Conservation (phyloP, 2,888 invertebrate species). For the Odontocerum albicorne region DNA sequence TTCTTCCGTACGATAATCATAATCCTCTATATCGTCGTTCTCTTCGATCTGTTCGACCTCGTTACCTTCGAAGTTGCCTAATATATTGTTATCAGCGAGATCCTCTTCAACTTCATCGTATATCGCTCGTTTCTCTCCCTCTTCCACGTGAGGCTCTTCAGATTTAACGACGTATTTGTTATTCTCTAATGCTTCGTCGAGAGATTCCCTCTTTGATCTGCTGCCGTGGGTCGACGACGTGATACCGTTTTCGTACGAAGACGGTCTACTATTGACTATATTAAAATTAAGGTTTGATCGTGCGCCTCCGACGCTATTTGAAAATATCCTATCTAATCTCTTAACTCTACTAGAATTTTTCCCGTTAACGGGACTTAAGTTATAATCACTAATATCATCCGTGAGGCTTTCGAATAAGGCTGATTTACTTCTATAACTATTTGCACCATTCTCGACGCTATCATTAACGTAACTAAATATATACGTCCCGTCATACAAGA, state of each 20-base stretch:
- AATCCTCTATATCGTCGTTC: constrained; percentile 39
- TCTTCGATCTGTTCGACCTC: constrained; percentile 22
- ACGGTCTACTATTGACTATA: background rate
- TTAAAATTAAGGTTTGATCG: too few relatives aligned
- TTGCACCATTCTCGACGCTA: constrained; percentile 2
- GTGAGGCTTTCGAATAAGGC: constrained; percentile 16
- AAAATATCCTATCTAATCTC: constrained; percentile 12
- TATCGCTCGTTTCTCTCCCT: constrained; percentile 38
- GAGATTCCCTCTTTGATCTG: constrained; percentile 3
- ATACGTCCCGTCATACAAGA: background rate
- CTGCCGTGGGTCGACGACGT: background rate
- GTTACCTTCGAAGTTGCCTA: constrained; percentile 30
- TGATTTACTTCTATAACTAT: constrained; percentile 11
- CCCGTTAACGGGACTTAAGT: constrained; percentile 11
- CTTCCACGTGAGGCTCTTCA: constrained; percentile 28
- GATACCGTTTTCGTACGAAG: background rate
- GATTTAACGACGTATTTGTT: constrained; percentile 10
- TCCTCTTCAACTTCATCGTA: constrained; percentile 40
- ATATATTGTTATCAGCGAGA: constrained; percentile 10
- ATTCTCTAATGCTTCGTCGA: constrained; percentile 9
- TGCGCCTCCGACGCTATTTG: constrained; percentile 2
- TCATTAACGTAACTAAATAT: background rate
- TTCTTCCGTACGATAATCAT: constrained; percentile 43
- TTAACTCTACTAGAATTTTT: constrained; percentile 4
- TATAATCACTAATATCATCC: constrained; percentile 6